These are phyloP conservation scores for Anguilla obscura DNA, from an alignment of 2,797 vertebrate genomes.

Conservation along the genomic window DNA sequence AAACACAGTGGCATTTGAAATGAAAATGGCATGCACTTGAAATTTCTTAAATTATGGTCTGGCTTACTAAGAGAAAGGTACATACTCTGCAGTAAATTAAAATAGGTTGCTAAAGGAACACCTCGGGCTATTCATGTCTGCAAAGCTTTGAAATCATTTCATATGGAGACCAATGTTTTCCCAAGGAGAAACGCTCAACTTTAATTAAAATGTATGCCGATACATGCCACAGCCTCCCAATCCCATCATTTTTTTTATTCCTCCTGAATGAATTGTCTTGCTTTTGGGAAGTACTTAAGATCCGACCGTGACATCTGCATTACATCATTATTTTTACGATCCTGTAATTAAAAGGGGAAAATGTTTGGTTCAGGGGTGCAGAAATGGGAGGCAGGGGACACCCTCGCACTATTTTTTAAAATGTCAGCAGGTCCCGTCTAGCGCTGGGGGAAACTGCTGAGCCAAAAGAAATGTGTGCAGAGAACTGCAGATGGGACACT, in stretches of 20 bases:
- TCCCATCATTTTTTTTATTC: constrained; percentile 23
- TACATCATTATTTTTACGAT: background rate
- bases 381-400: background rate
- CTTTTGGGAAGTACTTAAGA: constrained; percentile 13
- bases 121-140: constrained; percentile 67
- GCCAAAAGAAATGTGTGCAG: background rate
- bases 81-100: constrained; percentile 75
- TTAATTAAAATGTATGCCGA: constrained; percentile 68
- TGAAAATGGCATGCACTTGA: constrained; percentile 68
- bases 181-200: constrained; percentile 58
- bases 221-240: constrained; percentile 55
- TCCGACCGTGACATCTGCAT: background rate
- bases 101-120: constrained; percentile 56
- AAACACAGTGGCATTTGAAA: constrained; percentile 62
- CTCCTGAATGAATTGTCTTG: constrained; percentile 26
- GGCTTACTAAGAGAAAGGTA: constrained; percentile 71
- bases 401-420: background rate
- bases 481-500: background rate
- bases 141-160: constrained; percentile 66
- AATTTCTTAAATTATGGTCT: constrained; percentile 74
- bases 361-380: constrained; percentile 3
- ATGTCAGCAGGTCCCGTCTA: background rate
- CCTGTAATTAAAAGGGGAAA: constrained; percentile 25
- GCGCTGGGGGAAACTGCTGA: background rate
- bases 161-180: constrained; percentile 67